These are phyloP conservation scores for Myanophis thanlyinensis DNA, from an alignment of 2,113 vertebrate genomes.

Conservation along the genomic window DNA sequence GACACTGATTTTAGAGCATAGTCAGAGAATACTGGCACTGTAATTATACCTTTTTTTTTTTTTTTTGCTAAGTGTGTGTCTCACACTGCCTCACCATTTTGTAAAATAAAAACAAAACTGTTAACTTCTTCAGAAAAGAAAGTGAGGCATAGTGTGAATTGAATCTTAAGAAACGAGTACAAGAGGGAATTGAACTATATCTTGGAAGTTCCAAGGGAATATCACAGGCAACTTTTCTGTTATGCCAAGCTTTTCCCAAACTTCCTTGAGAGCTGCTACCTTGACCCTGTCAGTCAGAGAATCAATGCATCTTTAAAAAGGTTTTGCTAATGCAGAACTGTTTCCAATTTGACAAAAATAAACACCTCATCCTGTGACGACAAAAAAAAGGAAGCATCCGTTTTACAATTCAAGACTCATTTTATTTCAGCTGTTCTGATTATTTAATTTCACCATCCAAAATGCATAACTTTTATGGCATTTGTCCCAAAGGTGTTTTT, in stretches of 20 bases:
- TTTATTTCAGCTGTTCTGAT: background rate
- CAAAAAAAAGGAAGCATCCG: background rate
- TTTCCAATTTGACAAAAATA: background rate
- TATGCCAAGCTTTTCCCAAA: background rate
- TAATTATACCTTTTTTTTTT: background rate
- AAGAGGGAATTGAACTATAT: conserved; percentile 4
- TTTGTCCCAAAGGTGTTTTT: no score
- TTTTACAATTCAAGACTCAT: background rate
- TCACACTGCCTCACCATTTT: background rate
- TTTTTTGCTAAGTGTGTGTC: background rate
- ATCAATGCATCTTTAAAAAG: background rate
- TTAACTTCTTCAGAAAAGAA: conserved; percentile 16
- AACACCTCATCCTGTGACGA: background rate
- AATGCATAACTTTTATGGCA: background rate
- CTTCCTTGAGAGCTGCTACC: background rate
- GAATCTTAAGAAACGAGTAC: conserved; percentile 15
- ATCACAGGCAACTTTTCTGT: background rate
- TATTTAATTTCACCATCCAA: background rate
- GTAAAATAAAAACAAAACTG: background rate
- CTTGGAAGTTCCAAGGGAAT: background rate
- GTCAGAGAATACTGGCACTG: background rate
- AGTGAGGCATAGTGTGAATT: conserved; percentile 21
- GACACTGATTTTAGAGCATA: background rate
- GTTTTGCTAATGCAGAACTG: background rate
- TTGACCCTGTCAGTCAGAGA: background rate